These are phyloP conservation scores for Neolamprologus fasciatus DNA, from an alignment of 2,113 vertebrate species.

Conservation along the genomic window DNA sequence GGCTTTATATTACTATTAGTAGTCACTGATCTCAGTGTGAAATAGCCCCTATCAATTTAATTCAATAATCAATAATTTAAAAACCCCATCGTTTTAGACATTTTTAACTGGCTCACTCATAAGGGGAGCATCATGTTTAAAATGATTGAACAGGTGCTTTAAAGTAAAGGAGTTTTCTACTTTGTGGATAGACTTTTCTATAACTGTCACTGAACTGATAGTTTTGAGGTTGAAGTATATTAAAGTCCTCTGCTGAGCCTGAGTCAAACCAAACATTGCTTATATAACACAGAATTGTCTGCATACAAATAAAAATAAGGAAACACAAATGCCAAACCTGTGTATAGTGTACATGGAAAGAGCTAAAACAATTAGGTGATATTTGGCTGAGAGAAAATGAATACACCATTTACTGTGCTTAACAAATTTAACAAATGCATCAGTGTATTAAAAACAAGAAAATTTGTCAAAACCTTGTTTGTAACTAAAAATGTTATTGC, in stretches of 20 bases:
- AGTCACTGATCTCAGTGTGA: neutral
- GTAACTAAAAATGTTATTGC: neutral
- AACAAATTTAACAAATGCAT: neutral
- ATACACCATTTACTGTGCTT: neutral
- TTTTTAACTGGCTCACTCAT: neutral
- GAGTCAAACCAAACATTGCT: neutral
- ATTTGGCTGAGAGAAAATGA: neutral
- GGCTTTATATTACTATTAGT: neutral
- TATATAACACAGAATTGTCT: neutral
- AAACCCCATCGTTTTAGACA: rapidly evolving
- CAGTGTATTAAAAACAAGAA: neutral
- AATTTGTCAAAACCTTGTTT: neutral
- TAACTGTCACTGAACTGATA: neutral
- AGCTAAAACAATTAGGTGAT: neutral
- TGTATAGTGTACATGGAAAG: neutral
- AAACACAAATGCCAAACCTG: neutral
- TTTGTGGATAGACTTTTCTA: neutral
- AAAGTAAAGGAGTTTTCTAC: neutral
- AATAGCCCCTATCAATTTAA: neutral
- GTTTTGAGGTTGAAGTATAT: neutral
- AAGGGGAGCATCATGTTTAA: neutral
- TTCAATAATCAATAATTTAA: neutral
- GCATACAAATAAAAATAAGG: neutral
- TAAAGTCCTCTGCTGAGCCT: neutral
- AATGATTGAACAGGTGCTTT: neutral